Conservation (phyloP, 2,113 vertebrate species). For the Solenodon paradoxus region DNA sequence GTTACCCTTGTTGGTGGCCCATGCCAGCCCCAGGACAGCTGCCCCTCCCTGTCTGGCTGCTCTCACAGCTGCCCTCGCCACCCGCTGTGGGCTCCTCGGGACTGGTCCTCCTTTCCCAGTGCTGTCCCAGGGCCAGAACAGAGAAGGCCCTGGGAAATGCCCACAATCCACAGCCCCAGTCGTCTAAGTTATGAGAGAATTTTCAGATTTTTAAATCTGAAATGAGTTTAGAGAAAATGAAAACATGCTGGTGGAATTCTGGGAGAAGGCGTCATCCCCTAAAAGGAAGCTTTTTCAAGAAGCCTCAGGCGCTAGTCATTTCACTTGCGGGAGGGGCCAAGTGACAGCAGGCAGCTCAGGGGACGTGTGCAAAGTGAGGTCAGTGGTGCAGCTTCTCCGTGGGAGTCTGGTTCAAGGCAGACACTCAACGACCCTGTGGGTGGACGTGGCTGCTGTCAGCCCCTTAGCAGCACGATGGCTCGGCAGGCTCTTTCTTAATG, state of each 20-base stretch:
- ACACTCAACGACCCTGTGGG: not conserved
- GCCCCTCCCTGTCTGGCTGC: not conserved
- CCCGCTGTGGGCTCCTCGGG: fast-evolving
- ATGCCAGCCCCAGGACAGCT: not conserved
- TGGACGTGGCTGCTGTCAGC: not conserved
- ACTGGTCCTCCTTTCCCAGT: fast-evolving
- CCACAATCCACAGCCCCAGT: too few relatives aligned
- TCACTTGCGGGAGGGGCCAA: not conserved
- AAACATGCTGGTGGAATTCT: constrained; percentile 20
- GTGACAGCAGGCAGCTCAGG: not conserved
- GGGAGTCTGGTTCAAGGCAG: not conserved
- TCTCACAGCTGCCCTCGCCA: not conserved
- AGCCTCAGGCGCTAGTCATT: not conserved
- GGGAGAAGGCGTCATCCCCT: not conserved
- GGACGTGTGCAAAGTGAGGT: not conserved
- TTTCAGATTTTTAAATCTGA: constrained; percentile 21
- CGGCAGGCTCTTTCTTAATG: not conserved
- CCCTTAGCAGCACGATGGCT: not conserved
- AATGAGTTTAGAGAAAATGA: constrained; percentile 42
- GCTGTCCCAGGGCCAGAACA: not conserved
- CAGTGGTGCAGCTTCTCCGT: not conserved
- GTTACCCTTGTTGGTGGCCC: not conserved
- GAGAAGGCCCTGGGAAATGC: not conserved
- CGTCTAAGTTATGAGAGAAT: not conserved
- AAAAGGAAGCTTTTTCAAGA: not conserved